Base-by-base conservation (phyloP, 2,888 invertebrate species). In the Panzeria rudis region DNA sequence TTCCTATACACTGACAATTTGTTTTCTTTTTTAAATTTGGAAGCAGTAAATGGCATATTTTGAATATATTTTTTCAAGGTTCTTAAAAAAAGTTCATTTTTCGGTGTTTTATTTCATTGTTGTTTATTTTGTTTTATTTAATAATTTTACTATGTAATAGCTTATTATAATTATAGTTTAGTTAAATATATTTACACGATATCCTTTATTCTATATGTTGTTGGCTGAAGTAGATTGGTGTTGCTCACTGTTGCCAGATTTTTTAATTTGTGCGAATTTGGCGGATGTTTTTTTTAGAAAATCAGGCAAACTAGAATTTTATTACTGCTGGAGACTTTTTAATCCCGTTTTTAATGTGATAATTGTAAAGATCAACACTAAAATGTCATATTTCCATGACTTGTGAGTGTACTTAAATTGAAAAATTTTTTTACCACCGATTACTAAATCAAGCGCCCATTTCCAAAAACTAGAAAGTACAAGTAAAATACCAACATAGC, bases 31-130 rank as follows among this genome's bases (percentile, higher is more conserved):
- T 54, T 68, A 29, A 44, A 35, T 17, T 52, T 50, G 11, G 82
- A 71, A 77, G 73, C 73, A 79, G 41, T 66, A 72, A 71, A 76
- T 71, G 35, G 47, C 54, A 61, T 66, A 66, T 56, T 71, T 69
- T 20, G 32, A 41, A 52, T 69, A 64, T 59, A 35, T 41, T 23
- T 20, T 6, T 50, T 52, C 3, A 29, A 20, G n/a, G n/a, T 25
- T 75, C 11, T 54, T 79, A 5, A 41, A 77, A 83, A 68, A 75
- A 47, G 47, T 64, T 76, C 35, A 50, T 78, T 59, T 69, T 79
- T 82, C 83, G 83, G 83, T 87, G 79, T 87, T 56, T 80, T 82
- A 38, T 84, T 83, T 84, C 86, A 83, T 84, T 86, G 84, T 84
- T 71, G 54, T 29, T 29, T 5, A 4, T 29, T 29, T 29, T 29